Base-by-base conservation (phyloP, 2,888 invertebrate species). In the Bimastos eiseni region DNA sequence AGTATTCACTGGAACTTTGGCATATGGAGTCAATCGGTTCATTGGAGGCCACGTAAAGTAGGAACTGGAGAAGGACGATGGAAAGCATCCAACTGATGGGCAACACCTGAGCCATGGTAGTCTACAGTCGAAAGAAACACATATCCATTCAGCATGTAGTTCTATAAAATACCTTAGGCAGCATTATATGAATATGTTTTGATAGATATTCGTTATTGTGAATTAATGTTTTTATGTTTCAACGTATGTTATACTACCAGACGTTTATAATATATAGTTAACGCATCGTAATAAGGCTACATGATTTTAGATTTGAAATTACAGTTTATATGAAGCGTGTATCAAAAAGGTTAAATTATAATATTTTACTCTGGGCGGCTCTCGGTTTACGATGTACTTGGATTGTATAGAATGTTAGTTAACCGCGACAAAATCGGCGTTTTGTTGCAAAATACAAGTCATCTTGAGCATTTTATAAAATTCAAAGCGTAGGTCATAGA, bases 11-110 rank as follows among this genome's bases (percentile, higher is more conserved):
- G 36, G 86, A 86, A 37, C n/a, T 86, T 37, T 36, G 34, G 24
- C 86, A 86, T 0, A 37, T 86, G 34, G 86, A 37, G 37, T 86
- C 86, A 36, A 86, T 86, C 86, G 86, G 86, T 37, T 86, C 86
- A 36, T 86, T 24, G 24, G 86, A 34, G 6, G 34, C 86, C 3
- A 86, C 86, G 21, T 34, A 6, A 8, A 33, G 86, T 36, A 36
- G 70, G n/a, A 70, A 70, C 70, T n/a, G 70, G 17, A 70, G 30
- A 30, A 70, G 30, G 1, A 15, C 70, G n/a, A 70, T 30, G n/a
- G 70, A 70, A 70, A n/a, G 30, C 70, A 8, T 70, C 70, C 70
- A 70, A n/a, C 70, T n/a, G 70, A 70, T n/a, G 0, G 70, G 8
- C 70, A n/a, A 70, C 70, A 70, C n/a, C n/a, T n/a, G 70, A 70